phyloP scores from a whole-genome alignment of 2,113 vertebrate species.

The Paraplagusia blochii region DNA sequence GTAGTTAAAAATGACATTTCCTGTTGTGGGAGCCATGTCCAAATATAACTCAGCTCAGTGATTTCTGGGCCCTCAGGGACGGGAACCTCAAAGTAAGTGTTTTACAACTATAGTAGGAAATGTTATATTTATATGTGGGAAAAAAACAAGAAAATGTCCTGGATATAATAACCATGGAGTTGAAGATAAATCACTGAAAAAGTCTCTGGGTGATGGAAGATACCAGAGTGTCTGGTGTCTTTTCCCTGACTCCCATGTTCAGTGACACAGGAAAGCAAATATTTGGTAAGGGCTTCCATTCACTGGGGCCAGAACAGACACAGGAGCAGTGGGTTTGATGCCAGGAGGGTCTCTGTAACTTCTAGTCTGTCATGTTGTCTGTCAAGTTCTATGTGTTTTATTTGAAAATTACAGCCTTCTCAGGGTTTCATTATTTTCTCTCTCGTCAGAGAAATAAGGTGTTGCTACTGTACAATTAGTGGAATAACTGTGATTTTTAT shows the following conservation, averaged over 20 bases:
- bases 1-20: background rate
- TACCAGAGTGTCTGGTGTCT: background rate
- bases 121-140: too few species aligned
- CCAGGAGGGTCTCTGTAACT: constrained; percentile 5
- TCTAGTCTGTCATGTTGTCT: background rate
- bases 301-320: background rate
- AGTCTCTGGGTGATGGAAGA: background rate
- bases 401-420: background rate
- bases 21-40: background rate
- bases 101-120: too few species aligned
- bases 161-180: too few species aligned
- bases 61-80: background rate
- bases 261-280: constrained; percentile 34
- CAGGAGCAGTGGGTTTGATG: background rate
- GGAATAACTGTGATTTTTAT: too few species aligned
- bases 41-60: background rate
- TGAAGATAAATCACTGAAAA: background rate
- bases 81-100: too few species aligned
- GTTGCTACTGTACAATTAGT: too few species aligned
- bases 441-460: too few species aligned
- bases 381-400: background rate
- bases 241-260: constrained; percentile 21
- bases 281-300: constrained; percentile 11
- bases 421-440: too few species aligned
- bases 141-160: too few species aligned